Evolutionary conservation across 2,113 vertebrate genomes (phyloP).

Genomic region (Neolamprologus toae): DNA sequence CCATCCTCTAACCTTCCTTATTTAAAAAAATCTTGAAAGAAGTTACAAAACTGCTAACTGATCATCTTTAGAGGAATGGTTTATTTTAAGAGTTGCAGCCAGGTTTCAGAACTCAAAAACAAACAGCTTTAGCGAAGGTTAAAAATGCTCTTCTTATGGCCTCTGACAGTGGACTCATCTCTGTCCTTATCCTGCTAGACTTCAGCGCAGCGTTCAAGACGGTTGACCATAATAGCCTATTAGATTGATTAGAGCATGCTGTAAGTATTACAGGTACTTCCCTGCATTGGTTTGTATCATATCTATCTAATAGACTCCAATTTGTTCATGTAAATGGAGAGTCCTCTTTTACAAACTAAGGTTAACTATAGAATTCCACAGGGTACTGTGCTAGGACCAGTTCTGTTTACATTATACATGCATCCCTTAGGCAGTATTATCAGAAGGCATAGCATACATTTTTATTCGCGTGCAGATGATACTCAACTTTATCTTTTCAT

Average conservation of each 20-base stretch:
- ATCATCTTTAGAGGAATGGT: background rate
- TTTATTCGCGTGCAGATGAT: background rate
- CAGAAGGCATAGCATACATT: background rate
- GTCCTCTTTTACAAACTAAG: background rate
- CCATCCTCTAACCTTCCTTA: background rate
- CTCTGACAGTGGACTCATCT: background rate
- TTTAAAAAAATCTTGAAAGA: background rate
- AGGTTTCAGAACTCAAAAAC: background rate
- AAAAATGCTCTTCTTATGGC: background rate
- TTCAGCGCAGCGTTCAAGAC: background rate
- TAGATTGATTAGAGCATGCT: background rate
- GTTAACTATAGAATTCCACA: background rate
- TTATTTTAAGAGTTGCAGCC: background rate
- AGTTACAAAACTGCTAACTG: background rate
- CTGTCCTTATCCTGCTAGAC: background rate
- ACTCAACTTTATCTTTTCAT: background rate
- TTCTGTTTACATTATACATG: background rate
- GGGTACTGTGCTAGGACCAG: background rate
- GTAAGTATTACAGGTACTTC: background rate
- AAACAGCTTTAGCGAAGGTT: background rate
- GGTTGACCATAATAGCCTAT: background rate
- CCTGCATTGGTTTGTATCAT: fast-evolving
- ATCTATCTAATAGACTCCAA: background rate
- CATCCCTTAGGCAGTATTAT: background rate
- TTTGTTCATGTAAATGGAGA: background rate